A percentile compares a stretch with the other conserved stretches of the same genome.
Evolutionary conservation across 2,888 invertebrate genomes (phyloP).

Genomic region (Hyppa rectilinea): DNA sequence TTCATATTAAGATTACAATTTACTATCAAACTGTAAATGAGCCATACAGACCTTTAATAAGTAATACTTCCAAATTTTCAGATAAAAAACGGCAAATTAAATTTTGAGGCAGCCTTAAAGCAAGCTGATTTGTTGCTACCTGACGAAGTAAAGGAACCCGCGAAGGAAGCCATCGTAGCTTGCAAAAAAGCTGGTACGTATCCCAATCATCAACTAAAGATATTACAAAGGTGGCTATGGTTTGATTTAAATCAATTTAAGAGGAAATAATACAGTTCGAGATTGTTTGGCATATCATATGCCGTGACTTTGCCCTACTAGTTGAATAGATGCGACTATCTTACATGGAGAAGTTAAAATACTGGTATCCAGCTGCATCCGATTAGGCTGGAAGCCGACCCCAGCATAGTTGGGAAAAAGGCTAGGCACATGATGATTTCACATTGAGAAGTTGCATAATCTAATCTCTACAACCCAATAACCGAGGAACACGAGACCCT

Average conservation of each 20-base stretch:
- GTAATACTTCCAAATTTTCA: conserved; percentile 51
- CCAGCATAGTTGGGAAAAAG: too few relatives aligned
- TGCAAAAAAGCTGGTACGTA: conserved; percentile 88
- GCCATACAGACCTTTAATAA: too few relatives aligned
- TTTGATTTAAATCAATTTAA: neutral
- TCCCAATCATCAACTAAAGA: neutral
- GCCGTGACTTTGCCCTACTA: neutral
- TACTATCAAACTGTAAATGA: neutral
- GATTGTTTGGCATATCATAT: neutral
- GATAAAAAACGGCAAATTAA: conserved; percentile 89
- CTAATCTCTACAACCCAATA: neutral
- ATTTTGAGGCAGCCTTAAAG: conserved; percentile 85
- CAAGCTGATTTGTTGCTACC: conserved; percentile 87
- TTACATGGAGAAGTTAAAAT: neutral
- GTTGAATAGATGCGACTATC: neutral
- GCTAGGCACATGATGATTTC: too few relatives aligned
- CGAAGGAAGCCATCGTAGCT: conserved; percentile 83
- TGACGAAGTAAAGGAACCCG: conserved; percentile 84
- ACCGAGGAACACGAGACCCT: neutral
- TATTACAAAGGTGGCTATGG: neutral
- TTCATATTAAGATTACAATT: neutral
- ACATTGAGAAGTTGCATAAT: too few relatives aligned
- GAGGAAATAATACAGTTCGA: neutral
- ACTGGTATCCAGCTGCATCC: too few relatives aligned
- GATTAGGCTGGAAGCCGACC: too few relatives aligned